These are phyloP conservation scores for Odontocerum albicorne DNA, from an alignment of 2,888 invertebrate species.

Conservation along the genomic window DNA sequence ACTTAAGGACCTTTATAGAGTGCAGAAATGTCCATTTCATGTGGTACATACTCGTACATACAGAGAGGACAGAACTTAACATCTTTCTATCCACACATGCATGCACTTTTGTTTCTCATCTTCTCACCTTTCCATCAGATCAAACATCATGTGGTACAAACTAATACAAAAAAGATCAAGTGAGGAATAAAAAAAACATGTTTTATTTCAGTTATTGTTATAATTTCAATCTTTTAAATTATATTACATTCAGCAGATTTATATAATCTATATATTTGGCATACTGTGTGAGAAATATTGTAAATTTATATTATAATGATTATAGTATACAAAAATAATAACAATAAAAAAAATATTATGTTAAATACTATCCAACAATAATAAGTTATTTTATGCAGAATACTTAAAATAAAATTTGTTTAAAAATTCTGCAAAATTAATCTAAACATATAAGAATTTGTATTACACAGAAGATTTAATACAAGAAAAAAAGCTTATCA, in stretches of 20 bases:
- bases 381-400: conserved; percentile 20
- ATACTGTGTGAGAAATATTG: conserved; percentile 31
- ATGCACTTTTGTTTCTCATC: no score
- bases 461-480: background rate
- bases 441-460: no score
- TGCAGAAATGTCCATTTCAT: no score
- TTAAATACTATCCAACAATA: conserved; percentile 24
- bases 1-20: no score
- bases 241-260: conserved; percentile 26
- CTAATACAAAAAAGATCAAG: background rate
- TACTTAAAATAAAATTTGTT: conserved; percentile 17
- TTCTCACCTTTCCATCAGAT: no score
- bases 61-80: no score
- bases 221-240: conserved; percentile 13
- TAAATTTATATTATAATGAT: conserved; percentile 24
- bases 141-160: no score
- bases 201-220: background rate
- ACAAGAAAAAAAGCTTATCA: background rate
- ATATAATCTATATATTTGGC: conserved; percentile 33
- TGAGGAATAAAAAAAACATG: background rate
- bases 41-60: no score
- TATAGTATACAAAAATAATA: conserved; percentile 27
- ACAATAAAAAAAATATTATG: conserved; percentile 17
- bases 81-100: no score
- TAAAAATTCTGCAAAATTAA: conserved; percentile 9